phyloP scores from a whole-genome alignment of 2,888 invertebrate species.

The Anoplius nigerrimus region DNA sequence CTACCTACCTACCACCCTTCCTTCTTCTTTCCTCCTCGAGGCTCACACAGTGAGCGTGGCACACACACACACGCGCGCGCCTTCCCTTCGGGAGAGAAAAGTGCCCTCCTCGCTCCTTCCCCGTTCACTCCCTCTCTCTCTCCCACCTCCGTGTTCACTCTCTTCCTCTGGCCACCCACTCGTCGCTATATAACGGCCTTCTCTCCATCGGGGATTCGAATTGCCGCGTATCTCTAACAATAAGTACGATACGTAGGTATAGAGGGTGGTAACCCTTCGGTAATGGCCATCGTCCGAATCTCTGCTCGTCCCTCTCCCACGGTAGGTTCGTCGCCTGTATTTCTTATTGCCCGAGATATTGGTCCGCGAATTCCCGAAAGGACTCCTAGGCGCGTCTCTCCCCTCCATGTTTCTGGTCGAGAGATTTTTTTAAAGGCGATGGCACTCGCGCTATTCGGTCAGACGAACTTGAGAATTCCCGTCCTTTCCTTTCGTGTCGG shows the following conservation, averaged over 20 bases:
- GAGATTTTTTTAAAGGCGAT: too few species aligned
- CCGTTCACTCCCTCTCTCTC: conserved; percentile 8
- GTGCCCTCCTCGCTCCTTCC: not conserved
- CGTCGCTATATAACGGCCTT: conserved; percentile 20
- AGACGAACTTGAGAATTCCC: not conserved
- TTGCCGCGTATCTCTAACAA: conserved; percentile 41
- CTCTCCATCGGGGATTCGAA: conserved; percentile 45
- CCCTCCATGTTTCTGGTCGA: not conserved
- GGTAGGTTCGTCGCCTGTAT: too few species aligned
- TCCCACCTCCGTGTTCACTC: conserved; percentile 13
- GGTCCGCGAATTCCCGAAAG: too few species aligned
- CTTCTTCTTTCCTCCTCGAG: not conserved
- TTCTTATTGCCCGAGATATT: too few species aligned
- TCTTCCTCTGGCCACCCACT: conserved; percentile 5
- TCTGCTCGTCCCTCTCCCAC: not conserved
- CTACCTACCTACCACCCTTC: not conserved
- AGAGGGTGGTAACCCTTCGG: conserved; percentile 31
- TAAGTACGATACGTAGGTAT: conserved; percentile 35
- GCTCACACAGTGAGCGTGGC: not conserved
- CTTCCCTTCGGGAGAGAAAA: not conserved
- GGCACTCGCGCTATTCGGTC: not conserved
- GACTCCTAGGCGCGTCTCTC: not conserved
- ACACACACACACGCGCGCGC: not conserved
- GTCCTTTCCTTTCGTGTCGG: too few species aligned
- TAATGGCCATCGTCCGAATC: conserved; percentile 40